Evolutionary conservation across 2,113 vertebrate genomes (phyloP), one percentile per base, ranked within the genome.

Genomic region (Pterocles orientalis): DNA sequence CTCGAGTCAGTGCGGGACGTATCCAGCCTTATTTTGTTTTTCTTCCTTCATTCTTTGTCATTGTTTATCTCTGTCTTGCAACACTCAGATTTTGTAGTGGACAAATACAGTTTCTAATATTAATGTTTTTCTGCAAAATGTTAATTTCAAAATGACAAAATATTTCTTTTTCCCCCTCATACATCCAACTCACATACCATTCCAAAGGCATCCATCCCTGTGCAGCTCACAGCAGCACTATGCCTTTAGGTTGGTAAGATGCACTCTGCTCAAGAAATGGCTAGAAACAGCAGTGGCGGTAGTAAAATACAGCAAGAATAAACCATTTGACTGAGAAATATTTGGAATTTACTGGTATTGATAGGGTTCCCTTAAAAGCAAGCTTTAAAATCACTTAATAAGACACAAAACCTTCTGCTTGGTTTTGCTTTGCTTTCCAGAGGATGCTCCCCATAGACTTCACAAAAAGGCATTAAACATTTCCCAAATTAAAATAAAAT

Each of bases 51-150:
- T 68, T 90, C 86, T 88, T 77, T 84, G 77, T 60, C 60, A 60
- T 18, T 73, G 36, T 86, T 97, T 95, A 94, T 96, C 94, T 94
- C 75, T n/a, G n/a, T 33, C 48, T 90, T 53, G 68, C 92, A 92
- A 92, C 41, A 86, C 50, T 64, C 41, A 18, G 33, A 33, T 88
- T 90, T 64, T 64, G 48, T 24, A 61, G 56, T 29, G 88, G 80
- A 68, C 20, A 94, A 88, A 86, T 51, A 33, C 10, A 66, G 39
- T 31, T 96, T 58, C 39, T 71, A 71, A 81, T 26, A 61, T 15
- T 29, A 82, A 24, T 29, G 34, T 65, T 90, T 92, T 78, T 23
- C 69, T 88, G 48, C 39, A 82, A 92, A 96, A 88, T 56, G 57
- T 50, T 93, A 29, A 83, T 92, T 88, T 78, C 81, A 76, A 60